Conservation (phyloP, 2,113 vertebrate genomes). For the Tylochromis polylepis region DNA sequence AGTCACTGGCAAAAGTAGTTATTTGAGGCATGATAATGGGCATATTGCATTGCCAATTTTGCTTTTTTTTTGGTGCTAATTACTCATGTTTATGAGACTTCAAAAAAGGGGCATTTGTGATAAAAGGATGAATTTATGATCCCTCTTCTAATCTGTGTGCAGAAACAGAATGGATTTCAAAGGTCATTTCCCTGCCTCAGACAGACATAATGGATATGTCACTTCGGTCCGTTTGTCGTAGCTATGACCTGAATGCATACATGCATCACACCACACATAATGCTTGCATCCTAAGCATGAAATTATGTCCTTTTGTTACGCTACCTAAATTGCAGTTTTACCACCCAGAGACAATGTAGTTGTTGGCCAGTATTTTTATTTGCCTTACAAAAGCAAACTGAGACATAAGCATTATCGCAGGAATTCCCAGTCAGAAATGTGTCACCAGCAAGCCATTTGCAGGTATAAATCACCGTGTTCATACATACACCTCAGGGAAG, state of each 20-base stretch:
- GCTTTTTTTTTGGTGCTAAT: background rate
- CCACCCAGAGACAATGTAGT: background rate
- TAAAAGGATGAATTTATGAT: slow-evolving; percentile 16
- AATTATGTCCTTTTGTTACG: background rate
- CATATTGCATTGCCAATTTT: background rate
- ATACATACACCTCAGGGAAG: slow-evolving; percentile 1
- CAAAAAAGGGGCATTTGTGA: slow-evolving; percentile 8
- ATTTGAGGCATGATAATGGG: background rate
- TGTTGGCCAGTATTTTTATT: background rate
- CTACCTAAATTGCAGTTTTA: background rate
- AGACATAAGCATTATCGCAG: background rate
- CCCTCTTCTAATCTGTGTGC: slow-evolving; percentile 22
- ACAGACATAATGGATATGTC: slow-evolving; percentile 50
- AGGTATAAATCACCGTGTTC: slow-evolving; percentile 36
- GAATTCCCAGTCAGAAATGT: slow-evolving; percentile 14
- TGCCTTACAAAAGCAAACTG: background rate
- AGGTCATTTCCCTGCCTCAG: slow-evolving; percentile 48
- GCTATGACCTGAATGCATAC: background rate
- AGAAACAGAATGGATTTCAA: slow-evolving; percentile 37
- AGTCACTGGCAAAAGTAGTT: background rate
- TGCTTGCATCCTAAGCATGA: slow-evolving; percentile 5
- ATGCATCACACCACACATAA: background rate
- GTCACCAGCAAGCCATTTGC: slow-evolving; percentile 2
- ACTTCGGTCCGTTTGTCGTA: slow-evolving; percentile 6
- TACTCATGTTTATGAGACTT: background rate